Base-by-base conservation (phyloP, 2,113 vertebrate genomes). In the Scytalopus superciliaris region DNA sequence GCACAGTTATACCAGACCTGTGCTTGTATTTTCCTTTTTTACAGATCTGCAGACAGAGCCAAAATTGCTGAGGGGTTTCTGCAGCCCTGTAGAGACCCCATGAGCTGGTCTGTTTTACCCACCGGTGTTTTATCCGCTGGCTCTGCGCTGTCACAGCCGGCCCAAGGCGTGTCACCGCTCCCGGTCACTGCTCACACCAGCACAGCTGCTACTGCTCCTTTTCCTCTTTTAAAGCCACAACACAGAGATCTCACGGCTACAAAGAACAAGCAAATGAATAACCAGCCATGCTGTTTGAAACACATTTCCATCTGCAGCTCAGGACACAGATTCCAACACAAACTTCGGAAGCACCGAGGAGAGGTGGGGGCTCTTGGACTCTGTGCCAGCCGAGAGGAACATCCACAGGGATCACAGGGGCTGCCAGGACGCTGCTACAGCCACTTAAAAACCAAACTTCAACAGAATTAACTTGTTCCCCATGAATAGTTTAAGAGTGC, bases 341-440 rank as follows among this genome's bases (percentile, higher is more conserved):
- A 27, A 39, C 37, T 25, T 23, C 67, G 25, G 30, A 16, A 42
- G 74, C 45, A 50, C 9, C 0, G 30, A 1, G 0, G 10, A 53
- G 53, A 15, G 40, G 23, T 0, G 23, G 37, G 39, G 37, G 57
- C 25, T 12, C 31, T 9, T 0, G 1, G 47, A 31, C 35, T 27
- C 47, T 3, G 8, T 0, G 0, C 5, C 60, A 28, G 40, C 4
- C 1, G 24, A 60, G 14, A 21, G 33, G 28, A 47, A 13, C 1
- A 5, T 24, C 73, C 7, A 0, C 9, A 4, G 60, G 68, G 31
- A 10, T 16, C 2, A 6, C 0, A 0, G 49, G 24, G 7, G n/a
- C 64, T 69, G 84, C 42, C 40, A 57, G 53, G 39, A 47, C 2
- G 2, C 25, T 60, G 33, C 19, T 40, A 19, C n/a, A 14, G 56